These are phyloP conservation scores for Caloenas nicobarica DNA, from an alignment of 2,113 vertebrate genomes.

Conservation along the genomic window DNA sequence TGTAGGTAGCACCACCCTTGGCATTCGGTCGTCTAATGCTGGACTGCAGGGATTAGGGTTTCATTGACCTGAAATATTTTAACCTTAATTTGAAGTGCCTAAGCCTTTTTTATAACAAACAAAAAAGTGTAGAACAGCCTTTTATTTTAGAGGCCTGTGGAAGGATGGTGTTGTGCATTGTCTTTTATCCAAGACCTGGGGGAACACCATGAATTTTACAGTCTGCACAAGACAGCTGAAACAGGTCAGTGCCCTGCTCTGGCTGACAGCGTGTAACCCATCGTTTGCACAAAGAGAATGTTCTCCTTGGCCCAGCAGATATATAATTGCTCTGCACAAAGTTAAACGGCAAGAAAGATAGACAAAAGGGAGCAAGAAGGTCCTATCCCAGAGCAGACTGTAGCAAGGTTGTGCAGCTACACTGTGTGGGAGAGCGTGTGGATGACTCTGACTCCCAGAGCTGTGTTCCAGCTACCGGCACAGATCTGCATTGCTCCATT, in stretches of 20 bases:
- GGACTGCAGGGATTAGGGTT: not conserved
- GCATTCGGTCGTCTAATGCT: not conserved
- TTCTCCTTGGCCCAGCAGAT: not conserved
- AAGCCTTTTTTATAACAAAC: not conserved
- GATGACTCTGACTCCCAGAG: not conserved
- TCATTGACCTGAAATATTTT: not conserved
- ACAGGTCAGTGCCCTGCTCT: not conserved
- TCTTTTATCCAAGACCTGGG: not conserved
- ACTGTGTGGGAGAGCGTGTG: accelerated
- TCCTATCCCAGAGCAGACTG: not conserved
- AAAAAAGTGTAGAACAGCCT: not conserved
- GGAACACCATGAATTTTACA: not conserved
- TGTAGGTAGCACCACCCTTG: not conserved
- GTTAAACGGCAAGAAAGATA: not conserved
- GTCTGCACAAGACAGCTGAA: not conserved
- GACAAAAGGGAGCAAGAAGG: not conserved
- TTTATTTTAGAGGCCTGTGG: not conserved
- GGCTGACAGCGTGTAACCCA: accelerated
- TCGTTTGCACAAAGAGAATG: not conserved
- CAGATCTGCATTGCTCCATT: not conserved
- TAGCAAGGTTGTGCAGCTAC: not conserved
- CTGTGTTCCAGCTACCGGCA: not conserved
- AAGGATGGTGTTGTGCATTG: not conserved
- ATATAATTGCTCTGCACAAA: not conserved
- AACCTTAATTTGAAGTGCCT: not conserved